Evolutionary conservation across 2,888 invertebrate genomes (phyloP).

Genomic region (Chrysomela aeneicollis): DNA sequence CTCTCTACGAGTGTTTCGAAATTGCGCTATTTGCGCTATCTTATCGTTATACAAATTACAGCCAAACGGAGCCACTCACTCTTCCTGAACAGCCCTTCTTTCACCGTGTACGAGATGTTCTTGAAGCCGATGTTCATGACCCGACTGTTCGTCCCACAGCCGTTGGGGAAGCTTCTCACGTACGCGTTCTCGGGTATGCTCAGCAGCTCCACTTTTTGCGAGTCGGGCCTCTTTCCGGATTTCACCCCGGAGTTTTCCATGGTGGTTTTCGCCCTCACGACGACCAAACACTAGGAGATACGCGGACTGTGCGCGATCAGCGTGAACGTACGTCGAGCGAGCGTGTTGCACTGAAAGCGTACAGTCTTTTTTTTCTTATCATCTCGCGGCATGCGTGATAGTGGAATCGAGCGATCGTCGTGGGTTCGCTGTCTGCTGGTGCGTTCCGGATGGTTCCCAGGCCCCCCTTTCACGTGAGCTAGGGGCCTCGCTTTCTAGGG

Average conservation of each 20-base stretch:
- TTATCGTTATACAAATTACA: neutral
- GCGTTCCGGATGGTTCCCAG: too few species aligned
- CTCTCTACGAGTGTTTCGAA: neutral
- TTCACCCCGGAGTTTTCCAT: slow-evolving; percentile 39
- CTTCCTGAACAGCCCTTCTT: slow-evolving; percentile 66
- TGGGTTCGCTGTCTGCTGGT: too few species aligned
- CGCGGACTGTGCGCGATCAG: neutral
- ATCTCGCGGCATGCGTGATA: neutral
- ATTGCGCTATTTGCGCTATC: neutral
- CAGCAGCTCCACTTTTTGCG: slow-evolving; percentile 54
- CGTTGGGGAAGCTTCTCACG: slow-evolving; percentile 42
- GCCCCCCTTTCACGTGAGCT: too few species aligned
- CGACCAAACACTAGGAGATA: neutral
- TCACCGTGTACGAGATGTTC: slow-evolving; percentile 71
- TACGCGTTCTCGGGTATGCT: slow-evolving; percentile 52
- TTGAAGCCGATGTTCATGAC: slow-evolving; percentile 71
- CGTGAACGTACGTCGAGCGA: neutral
- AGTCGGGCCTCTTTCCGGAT: slow-evolving; percentile 50
- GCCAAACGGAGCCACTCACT: slow-evolving; percentile 60
- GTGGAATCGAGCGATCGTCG: neutral
- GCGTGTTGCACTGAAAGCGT: neutral
- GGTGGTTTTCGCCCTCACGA: slow-evolving; percentile 9
- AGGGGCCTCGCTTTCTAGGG: too few species aligned
- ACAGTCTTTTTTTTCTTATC: neutral
- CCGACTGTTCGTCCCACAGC: slow-evolving; percentile 25